Percentiles rank a stretch among this genome's conserved stretches.
phyloP scores from a whole-genome alignment of 1,140 invertebrate species.

The Achatina immaculata region DNA sequence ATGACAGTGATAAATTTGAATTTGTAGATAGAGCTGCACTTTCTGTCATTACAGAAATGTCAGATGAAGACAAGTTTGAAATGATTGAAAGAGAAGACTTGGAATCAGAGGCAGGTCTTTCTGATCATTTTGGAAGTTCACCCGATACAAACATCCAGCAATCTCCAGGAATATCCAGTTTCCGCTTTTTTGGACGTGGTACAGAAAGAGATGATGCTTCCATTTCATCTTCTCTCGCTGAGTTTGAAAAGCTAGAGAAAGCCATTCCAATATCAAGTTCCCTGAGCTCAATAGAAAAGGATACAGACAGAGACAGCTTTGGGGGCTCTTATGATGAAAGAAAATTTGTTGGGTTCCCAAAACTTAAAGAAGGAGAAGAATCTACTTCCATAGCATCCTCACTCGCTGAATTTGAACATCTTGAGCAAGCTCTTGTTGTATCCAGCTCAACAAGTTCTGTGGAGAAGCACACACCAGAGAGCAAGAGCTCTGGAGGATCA shows the following conservation, averaged over 20 bases:
- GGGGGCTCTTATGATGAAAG: conserved; percentile 53
- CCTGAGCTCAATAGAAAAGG: conserved; percentile 57
- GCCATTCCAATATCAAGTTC: conserved; percentile 65
- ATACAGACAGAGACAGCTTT: conserved; percentile 54
- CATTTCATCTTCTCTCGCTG: conserved; percentile 71
- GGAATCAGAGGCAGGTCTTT: conserved; percentile 55
- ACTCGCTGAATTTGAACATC: conserved; percentile 91
- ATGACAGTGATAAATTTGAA: conserved; percentile 64
- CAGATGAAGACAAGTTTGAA: conserved; percentile 67
- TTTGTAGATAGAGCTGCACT: conserved; percentile 64
- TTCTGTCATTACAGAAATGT: conserved; percentile 66
- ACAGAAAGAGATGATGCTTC: conserved; percentile 70
- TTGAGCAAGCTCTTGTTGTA: conserved; percentile 88
- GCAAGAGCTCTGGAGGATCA: conserved; percentile 58
- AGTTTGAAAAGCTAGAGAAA: conserved; percentile 72
- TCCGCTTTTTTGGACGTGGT: conserved; percentile 70
- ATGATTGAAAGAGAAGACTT: conserved; percentile 66
- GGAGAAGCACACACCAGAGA: conserved; percentile 59
- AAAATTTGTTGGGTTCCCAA: conserved; percentile 47
- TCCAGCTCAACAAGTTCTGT: conserved; percentile 68
- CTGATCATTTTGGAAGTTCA: conserved; percentile 57
- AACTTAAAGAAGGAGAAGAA: conserved; percentile 83
- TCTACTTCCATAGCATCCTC: conserved; percentile 92
- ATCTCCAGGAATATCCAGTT: conserved; percentile 53
- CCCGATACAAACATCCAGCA: conserved; percentile 53